Evolutionary conservation across 2,888 invertebrate species (phyloP).

Genomic region (Allygus modestus): DNA sequence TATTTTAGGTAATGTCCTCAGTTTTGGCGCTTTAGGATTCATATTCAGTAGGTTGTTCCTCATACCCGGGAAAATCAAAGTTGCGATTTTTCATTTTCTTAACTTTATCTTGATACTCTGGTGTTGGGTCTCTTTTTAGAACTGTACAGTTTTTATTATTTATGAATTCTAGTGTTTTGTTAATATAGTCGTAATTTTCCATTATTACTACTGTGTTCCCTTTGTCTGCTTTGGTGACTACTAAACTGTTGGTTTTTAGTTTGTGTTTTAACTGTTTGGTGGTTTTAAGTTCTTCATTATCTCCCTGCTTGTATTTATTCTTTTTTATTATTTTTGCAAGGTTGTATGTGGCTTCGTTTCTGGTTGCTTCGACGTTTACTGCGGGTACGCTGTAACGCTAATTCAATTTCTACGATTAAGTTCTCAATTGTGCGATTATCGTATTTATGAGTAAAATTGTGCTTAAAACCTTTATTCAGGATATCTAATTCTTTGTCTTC

Average conservation of each 20-base stretch:
- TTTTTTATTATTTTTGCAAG: background rate
- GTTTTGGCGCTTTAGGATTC: too few species aligned
- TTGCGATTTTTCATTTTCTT: too few species aligned
- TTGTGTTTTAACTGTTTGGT: background rate
- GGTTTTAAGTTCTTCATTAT: background rate
- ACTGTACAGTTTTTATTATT: background rate
- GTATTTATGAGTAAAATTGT: too few species aligned
- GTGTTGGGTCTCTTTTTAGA: background rate
- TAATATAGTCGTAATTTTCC: background rate
- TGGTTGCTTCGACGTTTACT: background rate
- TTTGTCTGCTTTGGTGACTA: background rate
- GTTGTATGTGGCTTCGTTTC: background rate
- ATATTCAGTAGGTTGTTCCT: too few species aligned
- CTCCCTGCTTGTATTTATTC: background rate
- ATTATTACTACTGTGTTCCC: background rate
- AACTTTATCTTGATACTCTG: too few species aligned
- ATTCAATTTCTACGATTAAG: background rate
- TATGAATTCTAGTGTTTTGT: background rate
- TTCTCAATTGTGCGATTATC: too few species aligned
- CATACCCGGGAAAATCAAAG: too few species aligned
- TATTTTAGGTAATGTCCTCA: too few species aligned
- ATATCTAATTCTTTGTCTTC: too few species aligned
- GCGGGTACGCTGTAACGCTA: background rate
- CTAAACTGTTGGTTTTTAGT: background rate
- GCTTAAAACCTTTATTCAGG: too few species aligned